Evolutionary conservation across 2,113 vertebrate species (phyloP).

Genomic region (Tamias sibiricus): DNA sequence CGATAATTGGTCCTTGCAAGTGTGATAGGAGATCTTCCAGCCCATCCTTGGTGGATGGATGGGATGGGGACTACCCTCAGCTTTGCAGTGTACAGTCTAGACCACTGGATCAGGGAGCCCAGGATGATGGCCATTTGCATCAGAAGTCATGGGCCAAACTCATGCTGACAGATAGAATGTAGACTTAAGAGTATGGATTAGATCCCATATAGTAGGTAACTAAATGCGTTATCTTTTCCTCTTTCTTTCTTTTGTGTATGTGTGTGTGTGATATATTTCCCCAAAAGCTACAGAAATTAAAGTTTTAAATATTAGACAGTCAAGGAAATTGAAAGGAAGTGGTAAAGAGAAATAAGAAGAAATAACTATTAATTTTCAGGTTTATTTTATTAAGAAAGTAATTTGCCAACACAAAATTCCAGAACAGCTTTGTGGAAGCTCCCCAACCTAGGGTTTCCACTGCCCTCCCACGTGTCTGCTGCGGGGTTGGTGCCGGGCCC

Average conservation of each 20-base stretch:
- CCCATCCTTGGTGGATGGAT: not conserved
- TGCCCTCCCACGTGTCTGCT: not conserved
- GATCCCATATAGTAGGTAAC: not conserved
- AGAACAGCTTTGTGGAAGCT: not conserved
- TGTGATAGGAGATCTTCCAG: not conserved
- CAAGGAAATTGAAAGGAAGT: conserved; percentile 4
- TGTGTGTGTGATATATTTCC: not conserved
- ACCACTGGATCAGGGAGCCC: not conserved
- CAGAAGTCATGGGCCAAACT: not conserved
- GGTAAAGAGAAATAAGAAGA: conserved; percentile 11
- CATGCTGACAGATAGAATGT: not conserved
- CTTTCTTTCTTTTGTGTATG: not conserved
- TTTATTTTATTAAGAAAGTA: not conserved
- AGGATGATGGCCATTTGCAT: not conserved
- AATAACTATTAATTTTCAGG: not conserved
- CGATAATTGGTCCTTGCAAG: not conserved
- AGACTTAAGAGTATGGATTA: not conserved
- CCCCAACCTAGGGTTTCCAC: not conserved
- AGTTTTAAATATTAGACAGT: conserved; percentile 37
- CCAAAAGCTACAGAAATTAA: conserved; percentile 42
- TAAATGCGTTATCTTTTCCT: not conserved
- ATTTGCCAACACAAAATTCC: rapidly evolving
- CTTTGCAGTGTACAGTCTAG: not conserved
- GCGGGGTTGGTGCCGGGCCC: rapidly evolving
- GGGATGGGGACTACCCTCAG: rapidly evolving